Base-by-base conservation (phyloP, 2,888 invertebrate species). In the Monochamus alternatus region DNA sequence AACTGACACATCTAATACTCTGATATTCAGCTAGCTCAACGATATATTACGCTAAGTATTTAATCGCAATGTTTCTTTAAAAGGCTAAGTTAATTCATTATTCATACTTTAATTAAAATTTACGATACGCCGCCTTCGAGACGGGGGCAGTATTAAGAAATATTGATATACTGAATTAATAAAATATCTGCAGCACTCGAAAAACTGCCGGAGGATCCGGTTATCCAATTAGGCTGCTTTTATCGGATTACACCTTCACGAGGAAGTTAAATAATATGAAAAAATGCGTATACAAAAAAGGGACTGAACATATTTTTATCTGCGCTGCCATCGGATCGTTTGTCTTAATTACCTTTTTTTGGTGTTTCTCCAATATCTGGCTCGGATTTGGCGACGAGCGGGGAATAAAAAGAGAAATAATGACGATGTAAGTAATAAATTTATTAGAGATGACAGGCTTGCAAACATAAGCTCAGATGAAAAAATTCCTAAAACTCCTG, bases 271-370 rank as follows among this genome's bases (percentile, higher is more conserved):
- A 64, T 64, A 64, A 64, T 30, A 44, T 22, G 30, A 64, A 64
- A 62, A 60, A 64, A 22, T 22, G 14, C 51, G 10, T 12, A 43
- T 10, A 22, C 30, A n/a, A 58, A 43, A 68, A 22, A 55, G 66
- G 22, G 38, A 12, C 22, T 7, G 59, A 66, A 59, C 68, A 44
- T 55, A 68, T 55, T 68, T 55, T 68, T 59, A 30, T 68, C 68
- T 30, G 58, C 58, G 58, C 58, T 68, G 59, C 58, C 43, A 12
- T 43, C 22, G 59, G 10, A 68, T 60, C 69, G 69, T 60, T 60
- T 51, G 69, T 69, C 69, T 69, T 60, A 69, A 69, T 69, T 69
- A 69, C 51, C 60, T 10, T 44, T 31, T 69, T 69, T 69, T 69
- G 69, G 60, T 60, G 60, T 59, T 30, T 69, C 47, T 55, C 69